phyloP scores from a whole-genome alignment of 1,140 invertebrate genomes.

The Drosophila teissieri region DNA sequence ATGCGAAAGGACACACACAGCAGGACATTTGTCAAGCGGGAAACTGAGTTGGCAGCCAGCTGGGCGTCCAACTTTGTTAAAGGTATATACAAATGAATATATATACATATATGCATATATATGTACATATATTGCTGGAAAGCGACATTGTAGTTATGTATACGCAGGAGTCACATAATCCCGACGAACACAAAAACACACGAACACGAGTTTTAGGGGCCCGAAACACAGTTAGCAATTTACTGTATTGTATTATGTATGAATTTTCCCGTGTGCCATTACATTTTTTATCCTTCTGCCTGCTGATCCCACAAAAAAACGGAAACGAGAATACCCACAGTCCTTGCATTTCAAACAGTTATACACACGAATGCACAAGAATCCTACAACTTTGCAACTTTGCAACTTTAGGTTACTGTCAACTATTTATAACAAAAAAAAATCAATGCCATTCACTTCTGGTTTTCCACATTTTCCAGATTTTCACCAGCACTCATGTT shows the following conservation, averaged over 20 bases:
- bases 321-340: constrained; percentile 13
- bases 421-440: constrained; percentile 31
- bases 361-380: constrained; percentile 67
- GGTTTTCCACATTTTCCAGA: constrained; percentile 15
- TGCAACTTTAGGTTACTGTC: constrained; percentile 25
- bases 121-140: constrained; percentile 21
- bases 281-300: constrained; percentile 37
- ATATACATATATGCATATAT: constrained; percentile 15
- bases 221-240: constrained; percentile 62
- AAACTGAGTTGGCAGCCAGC: constrained; percentile 65
- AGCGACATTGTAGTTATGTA: constrained; percentile 34
- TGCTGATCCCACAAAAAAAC: constrained; percentile 5
- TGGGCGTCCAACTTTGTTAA: constrained; percentile 49
- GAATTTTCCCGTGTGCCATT: constrained; percentile 50
- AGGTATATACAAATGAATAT: constrained; percentile 5
- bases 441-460: constrained; percentile 41
- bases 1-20: constrained; percentile 1
- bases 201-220: constrained; percentile 10
- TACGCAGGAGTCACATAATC: constrained; percentile 63
- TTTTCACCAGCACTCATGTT: constrained; percentile 37
- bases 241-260: constrained; percentile 65
- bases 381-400: constrained; percentile 46
- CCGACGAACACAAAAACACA: constrained; percentile 40
- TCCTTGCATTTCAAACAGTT: constrained; percentile 68
- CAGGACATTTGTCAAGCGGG: constrained; percentile 42